These are phyloP conservation scores for Diceros bicornis DNA, from an alignment of 2,797 vertebrate genomes.

Conservation along the genomic window DNA sequence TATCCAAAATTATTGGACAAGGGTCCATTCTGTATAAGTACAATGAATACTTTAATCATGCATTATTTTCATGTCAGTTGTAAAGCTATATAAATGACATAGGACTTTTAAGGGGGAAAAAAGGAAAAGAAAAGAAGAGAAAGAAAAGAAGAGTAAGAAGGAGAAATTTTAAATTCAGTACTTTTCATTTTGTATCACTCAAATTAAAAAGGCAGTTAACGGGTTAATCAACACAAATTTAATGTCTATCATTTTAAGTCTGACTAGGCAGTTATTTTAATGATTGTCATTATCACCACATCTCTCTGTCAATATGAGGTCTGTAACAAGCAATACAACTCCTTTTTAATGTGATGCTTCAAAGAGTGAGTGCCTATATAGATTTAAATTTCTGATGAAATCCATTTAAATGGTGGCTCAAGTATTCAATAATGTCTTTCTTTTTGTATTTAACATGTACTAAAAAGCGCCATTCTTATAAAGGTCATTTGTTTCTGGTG, in stretches of 20 bases:
- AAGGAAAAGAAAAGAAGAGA: not conserved
- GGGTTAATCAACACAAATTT: slow-evolving; percentile 65
- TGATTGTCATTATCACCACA: slow-evolving; percentile 58
- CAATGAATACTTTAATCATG: not conserved
- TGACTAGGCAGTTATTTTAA: slow-evolving; percentile 74
- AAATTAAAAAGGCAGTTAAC: slow-evolving; percentile 40
- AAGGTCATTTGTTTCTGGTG: slow-evolving; percentile 13
- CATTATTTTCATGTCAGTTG: slow-evolving; percentile 19
- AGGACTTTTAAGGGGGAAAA: not conserved
- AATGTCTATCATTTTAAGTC: slow-evolving; percentile 60
- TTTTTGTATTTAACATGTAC: slow-evolving; percentile 38
- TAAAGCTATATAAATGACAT: not conserved
- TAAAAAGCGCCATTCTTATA: slow-evolving; percentile 18
- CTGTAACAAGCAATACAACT: slow-evolving; percentile 38
- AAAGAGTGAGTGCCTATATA: not conserved
- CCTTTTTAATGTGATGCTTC: slow-evolving; percentile 57
- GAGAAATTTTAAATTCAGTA: slow-evolving; percentile 23
- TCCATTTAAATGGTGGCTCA: slow-evolving; percentile 42
- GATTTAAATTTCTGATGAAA: slow-evolving; percentile 61
- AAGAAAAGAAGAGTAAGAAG: not conserved
- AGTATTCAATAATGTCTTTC: slow-evolving; percentile 67
- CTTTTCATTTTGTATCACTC: slow-evolving; percentile 42
- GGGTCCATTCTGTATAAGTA: not conserved
- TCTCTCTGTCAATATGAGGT: slow-evolving; percentile 57
- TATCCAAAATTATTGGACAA: not conserved